Conservation (phyloP, 2,888 invertebrate genomes). For the Teleogryllus oceanicus region DNA sequence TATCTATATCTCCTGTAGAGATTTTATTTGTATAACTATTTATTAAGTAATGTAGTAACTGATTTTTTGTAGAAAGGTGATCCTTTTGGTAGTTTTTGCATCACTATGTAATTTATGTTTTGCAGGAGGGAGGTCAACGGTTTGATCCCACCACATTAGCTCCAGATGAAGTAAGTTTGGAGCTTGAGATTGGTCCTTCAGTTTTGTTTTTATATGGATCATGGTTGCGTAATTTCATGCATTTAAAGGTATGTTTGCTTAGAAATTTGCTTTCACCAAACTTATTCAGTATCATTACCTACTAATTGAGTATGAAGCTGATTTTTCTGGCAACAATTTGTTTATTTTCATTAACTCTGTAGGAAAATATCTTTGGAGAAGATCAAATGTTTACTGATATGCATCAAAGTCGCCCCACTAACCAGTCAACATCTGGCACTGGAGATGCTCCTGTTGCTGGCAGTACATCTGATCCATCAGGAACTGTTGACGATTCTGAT, state of each 20-base stretch:
- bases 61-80: too few species aligned
- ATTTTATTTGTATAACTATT: too few species aligned
- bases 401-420: constrained; percentile 55
- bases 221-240: constrained; percentile 82
- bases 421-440: constrained; percentile 20
- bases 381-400: constrained; percentile 92
- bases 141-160: constrained; percentile 84
- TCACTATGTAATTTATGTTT: constrained; percentile 32
- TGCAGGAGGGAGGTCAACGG: constrained; percentile 61
- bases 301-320: neutral
- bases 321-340: neutral
- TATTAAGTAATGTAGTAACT: too few species aligned
- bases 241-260: constrained; percentile 61
- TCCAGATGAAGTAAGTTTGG: constrained; percentile 86
- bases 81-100: too few species aligned
- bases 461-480: constrained; percentile 49
- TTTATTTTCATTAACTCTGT: constrained; percentile 41
- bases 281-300: neutral
- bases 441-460: constrained; percentile 44
- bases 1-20: too few species aligned
- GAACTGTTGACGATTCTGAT: constrained; percentile 41
- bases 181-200: constrained; percentile 92
- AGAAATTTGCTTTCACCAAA: neutral
- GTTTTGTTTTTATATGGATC: constrained; percentile 88
- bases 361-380: constrained; percentile 96